Base-by-base conservation (phyloP, 2,888 invertebrate genomes). In the Mechanitis messenoides region DNA sequence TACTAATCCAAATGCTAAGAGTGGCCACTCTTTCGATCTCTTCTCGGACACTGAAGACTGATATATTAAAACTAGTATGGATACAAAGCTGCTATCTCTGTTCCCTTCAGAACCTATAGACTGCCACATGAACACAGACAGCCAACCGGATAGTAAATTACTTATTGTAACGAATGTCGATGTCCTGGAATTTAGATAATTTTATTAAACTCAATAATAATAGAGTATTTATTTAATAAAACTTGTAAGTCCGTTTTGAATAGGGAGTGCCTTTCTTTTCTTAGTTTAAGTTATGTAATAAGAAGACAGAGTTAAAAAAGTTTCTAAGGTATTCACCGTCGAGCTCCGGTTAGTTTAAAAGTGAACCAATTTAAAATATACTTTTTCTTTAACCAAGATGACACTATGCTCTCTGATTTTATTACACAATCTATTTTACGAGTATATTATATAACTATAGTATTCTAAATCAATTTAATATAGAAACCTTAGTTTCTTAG, bases 11-110 rank as follows among this genome's bases (percentile, higher is more conserved):
- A 91, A 93, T 0, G 91, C 90, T 4, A 93, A 74, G 28, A 92
- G 74, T 1, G 92, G 91, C 92, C 93, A 93, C 60, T 90, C 78
- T 35, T 91, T 90, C n/a, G 83, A 75, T 53, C 89, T 81, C 33
- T 76, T 83, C 65, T 89, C 86, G 42, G 85, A 72, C 5, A 91
- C 78, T 4, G 90, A 89, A 54, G 91, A 87, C 72, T 93, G 92
- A 74, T 93, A 93, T 68, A 93, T 91, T 67, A 92, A 74, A 63
- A 92, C 90, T 69, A 92, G 79, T 63, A 93, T 81, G 65, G 92
- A 88, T 61, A 93, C 82, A 74, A 93, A 92, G 45, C 92, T 90
- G 38, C 90, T 83, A 65, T 91, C 91, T 55, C 84, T 86, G 12
- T 69, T 76, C 2, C 82, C 73, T n/a, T 74, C 76, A 0, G 88